Percentiles rank a stretch among this genome's conserved stretches.
These are phyloP conservation scores for Clitarchus hookeri DNA, from an alignment of 2,888 invertebrate genomes.

Conservation along the genomic window DNA sequence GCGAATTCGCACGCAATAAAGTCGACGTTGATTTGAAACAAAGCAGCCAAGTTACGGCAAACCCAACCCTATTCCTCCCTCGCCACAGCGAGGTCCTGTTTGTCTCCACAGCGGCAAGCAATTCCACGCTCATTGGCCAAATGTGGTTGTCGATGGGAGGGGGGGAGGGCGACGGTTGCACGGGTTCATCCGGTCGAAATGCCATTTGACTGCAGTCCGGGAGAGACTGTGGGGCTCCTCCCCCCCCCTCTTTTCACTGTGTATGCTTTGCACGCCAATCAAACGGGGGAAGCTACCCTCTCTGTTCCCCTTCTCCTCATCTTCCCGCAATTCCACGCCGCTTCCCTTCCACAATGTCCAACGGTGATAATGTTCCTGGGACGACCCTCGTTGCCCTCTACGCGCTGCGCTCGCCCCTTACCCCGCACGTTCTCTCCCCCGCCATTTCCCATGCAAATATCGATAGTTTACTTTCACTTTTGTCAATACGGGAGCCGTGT, in stretches of 20 bases:
- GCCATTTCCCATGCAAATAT: neutral
- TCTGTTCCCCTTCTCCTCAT: neutral
- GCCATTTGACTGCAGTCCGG: slow-evolving; percentile 1
- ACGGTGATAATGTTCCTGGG: neutral
- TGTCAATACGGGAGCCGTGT: neutral
- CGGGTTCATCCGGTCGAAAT: neutral
- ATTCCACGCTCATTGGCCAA: slow-evolving; percentile 6
- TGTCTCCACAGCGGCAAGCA: neutral
- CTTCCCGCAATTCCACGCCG: neutral
- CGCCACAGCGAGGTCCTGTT: neutral
- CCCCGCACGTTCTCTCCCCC: neutral
- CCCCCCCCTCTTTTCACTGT: neutral
- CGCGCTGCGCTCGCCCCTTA: neutral
- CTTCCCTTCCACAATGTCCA: neutral
- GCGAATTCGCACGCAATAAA: neutral
- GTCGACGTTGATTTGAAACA: neutral
- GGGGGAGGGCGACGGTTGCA: neutral
- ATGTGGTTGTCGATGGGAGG: neutral
- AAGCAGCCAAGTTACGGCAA: neutral
- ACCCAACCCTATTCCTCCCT: neutral
- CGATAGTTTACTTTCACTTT: neutral
- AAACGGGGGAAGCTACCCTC: neutral
- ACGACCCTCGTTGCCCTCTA: too few relatives aligned
- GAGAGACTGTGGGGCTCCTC: neutral
- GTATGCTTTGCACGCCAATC: slow-evolving; percentile 9